Evolutionary conservation across 2,797 vertebrate species (phyloP).

Genomic region (Danio kyathit): DNA sequence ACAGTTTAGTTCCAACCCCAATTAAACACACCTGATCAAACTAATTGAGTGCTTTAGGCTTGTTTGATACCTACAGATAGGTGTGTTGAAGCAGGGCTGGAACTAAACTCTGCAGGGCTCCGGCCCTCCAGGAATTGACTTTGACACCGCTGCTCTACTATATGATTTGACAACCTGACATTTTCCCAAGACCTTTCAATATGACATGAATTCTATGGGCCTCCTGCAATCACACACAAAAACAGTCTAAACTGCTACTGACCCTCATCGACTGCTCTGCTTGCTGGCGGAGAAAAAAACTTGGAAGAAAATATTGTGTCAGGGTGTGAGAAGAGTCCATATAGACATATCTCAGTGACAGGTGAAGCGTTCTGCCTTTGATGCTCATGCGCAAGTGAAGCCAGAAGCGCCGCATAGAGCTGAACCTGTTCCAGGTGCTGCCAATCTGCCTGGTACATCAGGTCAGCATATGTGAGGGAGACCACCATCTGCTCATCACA

Average conservation of each 20-base stretch:
- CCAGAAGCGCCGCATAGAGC: slow-evolving; percentile 12
- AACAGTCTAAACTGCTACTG: not conserved
- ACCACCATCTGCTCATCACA: slow-evolving; percentile 25
- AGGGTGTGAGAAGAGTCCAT: not conserved
- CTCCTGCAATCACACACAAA: not conserved
- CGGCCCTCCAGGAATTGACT: too few relatives aligned
- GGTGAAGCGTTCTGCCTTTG: slow-evolving; percentile 30
- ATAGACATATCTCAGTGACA: slow-evolving; percentile 8
- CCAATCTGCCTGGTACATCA: slow-evolving; percentile 12
- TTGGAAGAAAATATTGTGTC: slow-evolving; percentile 6
- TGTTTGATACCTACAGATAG: too few relatives aligned
- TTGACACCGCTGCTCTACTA: too few relatives aligned
- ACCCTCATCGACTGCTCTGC: not conserved
- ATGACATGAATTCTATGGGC: not conserved
- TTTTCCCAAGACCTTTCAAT: not conserved
- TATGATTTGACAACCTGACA: not conserved
- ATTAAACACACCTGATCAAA: too few relatives aligned
- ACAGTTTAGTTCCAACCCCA: too few relatives aligned
- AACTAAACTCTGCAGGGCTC: too few relatives aligned
- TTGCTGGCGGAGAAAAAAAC: not conserved
- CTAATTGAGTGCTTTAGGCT: too few relatives aligned
- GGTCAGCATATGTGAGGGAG: slow-evolving; percentile 34
- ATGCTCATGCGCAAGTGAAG: slow-evolving; percentile 24
- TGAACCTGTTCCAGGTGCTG: slow-evolving; percentile 41
- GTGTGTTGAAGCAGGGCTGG: too few relatives aligned